Evolutionary conservation across 2,797 vertebrate species (phyloP).

Genomic region (Catostomus latipinnis): DNA sequence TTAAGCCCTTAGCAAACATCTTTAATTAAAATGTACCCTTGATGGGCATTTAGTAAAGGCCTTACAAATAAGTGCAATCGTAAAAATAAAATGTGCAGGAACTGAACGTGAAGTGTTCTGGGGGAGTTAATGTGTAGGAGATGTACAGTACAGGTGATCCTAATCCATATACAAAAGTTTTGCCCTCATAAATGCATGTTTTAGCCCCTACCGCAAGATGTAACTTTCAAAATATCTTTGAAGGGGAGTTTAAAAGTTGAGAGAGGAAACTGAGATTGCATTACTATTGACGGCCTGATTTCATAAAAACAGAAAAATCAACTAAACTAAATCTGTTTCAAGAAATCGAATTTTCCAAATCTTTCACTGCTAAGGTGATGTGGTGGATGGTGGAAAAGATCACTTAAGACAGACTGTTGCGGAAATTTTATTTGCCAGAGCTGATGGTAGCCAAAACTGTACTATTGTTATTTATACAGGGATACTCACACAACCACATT

Average conservation of each 20-base stretch:
- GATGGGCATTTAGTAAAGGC: not conserved
- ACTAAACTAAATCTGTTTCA: slow-evolving; percentile 73
- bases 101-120: not conserved
- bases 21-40: slow-evolving; percentile 17
- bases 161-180: no score
- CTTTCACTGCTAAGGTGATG: slow-evolving; percentile 73
- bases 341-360: slow-evolving; percentile 79
- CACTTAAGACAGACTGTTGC: slow-evolving; percentile 20
- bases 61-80: not conserved
- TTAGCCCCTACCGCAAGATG: slow-evolving; percentile 74
- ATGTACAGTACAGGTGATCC: not conserved
- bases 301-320: not conserved
- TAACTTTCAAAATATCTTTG: slow-evolving; percentile 69
- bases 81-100: not conserved
- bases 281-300: slow-evolving; percentile 64
- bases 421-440: slow-evolving; percentile 33
- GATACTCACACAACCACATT: not conserved
- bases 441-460: slow-evolving; percentile 19
- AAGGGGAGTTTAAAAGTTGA: slow-evolving; percentile 60
- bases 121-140: not conserved
- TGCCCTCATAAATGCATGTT: slow-evolving; percentile 57
- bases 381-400: slow-evolving; percentile 62
- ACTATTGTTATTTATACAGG: slow-evolving; percentile 31
- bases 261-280: slow-evolving; percentile 75
- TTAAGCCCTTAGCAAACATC: not conserved